Percentiles rank a stretch among this genome's conserved stretches.
phyloP scores from a whole-genome alignment of 2,797 vertebrate species.

The Anisognathus igniventris region DNA sequence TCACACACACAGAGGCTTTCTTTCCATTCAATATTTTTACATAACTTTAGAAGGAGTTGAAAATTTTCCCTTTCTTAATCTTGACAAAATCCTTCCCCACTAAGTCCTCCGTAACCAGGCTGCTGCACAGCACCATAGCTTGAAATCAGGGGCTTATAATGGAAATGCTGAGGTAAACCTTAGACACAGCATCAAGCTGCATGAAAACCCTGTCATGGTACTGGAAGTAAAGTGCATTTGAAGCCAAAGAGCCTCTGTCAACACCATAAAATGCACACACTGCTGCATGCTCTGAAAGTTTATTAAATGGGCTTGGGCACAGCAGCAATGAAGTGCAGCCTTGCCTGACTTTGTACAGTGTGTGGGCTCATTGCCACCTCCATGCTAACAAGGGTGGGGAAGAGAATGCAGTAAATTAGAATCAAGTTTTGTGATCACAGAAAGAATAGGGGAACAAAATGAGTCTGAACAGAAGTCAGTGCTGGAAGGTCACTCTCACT shows the following conservation, averaged over 20 bases:
- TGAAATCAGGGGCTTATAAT: neutral
- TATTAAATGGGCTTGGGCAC: neutral
- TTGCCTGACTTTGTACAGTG: neutral
- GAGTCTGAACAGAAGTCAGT: neutral
- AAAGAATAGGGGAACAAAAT: neutral
- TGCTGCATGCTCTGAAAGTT: neutral
- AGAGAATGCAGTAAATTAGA: neutral
- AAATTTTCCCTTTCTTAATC: neutral
- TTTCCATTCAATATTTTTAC: neutral
- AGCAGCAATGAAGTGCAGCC: neutral
- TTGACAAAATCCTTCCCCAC: neutral
- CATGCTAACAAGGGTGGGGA: neutral
- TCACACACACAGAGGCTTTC: rapidly evolving
- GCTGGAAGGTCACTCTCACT: neutral
- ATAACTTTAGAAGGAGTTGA: neutral
- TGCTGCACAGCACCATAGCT: neutral
- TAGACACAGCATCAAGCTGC: neutral
- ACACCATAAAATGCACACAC: neutral
- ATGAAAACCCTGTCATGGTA: neutral
- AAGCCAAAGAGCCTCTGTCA: neutral
- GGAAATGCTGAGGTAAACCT: neutral
- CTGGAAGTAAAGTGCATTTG: neutral
- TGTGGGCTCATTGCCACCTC: neutral
- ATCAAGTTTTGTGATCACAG: neutral
- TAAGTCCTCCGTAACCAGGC: neutral